Evolutionary conservation across 2,113 vertebrate species (phyloP).

Genomic region (Pelecanoides urinatrix): DNA sequence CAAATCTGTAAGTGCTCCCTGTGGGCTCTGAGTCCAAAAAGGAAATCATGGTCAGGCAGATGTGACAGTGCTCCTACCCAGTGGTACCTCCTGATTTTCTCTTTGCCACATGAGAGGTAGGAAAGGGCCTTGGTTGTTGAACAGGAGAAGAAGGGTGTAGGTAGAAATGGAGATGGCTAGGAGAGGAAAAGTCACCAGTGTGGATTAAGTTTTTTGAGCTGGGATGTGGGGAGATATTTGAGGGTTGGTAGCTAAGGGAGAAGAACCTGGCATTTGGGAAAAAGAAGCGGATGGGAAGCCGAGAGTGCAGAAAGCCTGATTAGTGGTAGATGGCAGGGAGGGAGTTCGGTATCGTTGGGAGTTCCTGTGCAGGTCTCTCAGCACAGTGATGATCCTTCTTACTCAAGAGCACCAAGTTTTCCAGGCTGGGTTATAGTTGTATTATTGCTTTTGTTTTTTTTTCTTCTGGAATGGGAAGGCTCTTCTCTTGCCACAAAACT

Average conservation of each 20-base stretch:
- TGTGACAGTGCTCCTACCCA: background rate
- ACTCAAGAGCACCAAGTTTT: background rate
- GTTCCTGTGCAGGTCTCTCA: background rate
- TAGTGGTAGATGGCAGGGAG: background rate
- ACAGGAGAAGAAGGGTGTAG: background rate
- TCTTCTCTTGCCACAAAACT: background rate
- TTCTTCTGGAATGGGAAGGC: background rate
- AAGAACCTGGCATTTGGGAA: background rate
- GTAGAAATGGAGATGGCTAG: background rate
- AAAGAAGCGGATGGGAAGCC: background rate
- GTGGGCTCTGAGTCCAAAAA: background rate
- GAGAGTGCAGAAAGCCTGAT: background rate
- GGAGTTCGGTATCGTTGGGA: background rate
- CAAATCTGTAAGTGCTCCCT: background rate
- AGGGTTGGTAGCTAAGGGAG: background rate
- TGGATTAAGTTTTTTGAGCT: background rate
- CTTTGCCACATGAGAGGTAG: background rate
- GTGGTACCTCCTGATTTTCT: background rate
- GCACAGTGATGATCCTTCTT: background rate
- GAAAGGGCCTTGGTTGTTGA: background rate
- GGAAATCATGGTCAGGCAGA: background rate
- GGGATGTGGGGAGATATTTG: background rate
- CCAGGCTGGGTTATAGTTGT: background rate
- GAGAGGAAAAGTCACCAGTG: background rate
- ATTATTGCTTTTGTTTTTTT: background rate